A percentile compares a stretch with the other conserved stretches of the same genome.
These are phyloP conservation scores for Clarias macrocephalus DNA, from an alignment of 2,113 vertebrate genomes.

Conservation along the genomic window DNA sequence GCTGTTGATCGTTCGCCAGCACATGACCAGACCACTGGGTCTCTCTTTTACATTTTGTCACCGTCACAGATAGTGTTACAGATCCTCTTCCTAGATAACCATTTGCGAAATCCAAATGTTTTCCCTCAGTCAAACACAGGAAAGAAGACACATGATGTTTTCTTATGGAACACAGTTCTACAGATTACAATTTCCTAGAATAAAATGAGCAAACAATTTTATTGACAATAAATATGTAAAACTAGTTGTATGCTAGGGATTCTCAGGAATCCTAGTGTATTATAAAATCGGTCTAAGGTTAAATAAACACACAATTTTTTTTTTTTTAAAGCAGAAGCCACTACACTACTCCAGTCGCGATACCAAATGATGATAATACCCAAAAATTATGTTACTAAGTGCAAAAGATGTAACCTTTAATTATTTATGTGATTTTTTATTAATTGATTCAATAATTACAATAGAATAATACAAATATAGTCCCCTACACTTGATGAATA, in stretches of 20 bases:
- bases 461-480: neutral
- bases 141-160: neutral
- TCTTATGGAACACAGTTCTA: neutral
- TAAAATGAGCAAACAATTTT: neutral
- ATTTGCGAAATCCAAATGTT: conserved; percentile 17
- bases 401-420: neutral
- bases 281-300: neutral
- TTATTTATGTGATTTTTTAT: too few species aligned
- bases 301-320: too few species aligned
- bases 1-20: conserved; percentile 4
- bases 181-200: neutral
- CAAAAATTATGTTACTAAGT: neutral
- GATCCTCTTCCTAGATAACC: neutral
- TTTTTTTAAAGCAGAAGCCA: too few species aligned
- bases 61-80: neutral
- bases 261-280: neutral
- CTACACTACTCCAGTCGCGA: neutral
- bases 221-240: neutral
- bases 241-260: neutral
- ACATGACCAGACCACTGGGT: conserved; percentile 1
- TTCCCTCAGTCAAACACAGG: neutral
- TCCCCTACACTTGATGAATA: neutral
- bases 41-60: conserved; percentile 12
- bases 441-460: too few species aligned
- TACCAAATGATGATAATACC: neutral